These are phyloP conservation scores for Lutraria rhynchaena DNA, from an alignment of 1,140 invertebrate species.

Conservation along the genomic window DNA sequence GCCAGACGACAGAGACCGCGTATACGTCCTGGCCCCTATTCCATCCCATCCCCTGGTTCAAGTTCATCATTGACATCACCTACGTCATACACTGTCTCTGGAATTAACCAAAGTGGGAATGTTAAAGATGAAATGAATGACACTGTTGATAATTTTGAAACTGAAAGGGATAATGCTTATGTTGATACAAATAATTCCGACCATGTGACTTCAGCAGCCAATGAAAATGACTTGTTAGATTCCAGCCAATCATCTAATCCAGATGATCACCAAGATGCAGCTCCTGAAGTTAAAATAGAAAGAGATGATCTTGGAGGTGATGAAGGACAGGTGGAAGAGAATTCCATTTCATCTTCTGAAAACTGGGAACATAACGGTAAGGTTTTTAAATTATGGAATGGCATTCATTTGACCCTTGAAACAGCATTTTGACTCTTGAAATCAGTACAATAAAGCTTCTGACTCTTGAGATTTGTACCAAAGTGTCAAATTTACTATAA, in stretches of 20 bases:
- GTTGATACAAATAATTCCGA: neutral
- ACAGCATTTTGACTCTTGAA: too few species aligned
- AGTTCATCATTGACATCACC: constrained; percentile 8
- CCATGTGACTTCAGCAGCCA: neutral
- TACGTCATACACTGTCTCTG: neutral
- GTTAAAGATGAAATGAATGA: neutral
- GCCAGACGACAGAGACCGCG: constrained; percentile 20
- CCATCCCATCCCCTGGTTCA: constrained; percentile 11
- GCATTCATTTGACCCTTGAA: too few species aligned
- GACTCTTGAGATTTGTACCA: too few species aligned
- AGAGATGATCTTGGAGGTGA: neutral
- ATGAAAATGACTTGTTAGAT: constrained; percentile 23
- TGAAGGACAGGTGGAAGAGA: neutral
- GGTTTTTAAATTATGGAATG: too few species aligned
- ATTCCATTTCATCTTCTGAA: neutral
- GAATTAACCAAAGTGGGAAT: constrained; percentile 16
- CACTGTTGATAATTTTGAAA: constrained; percentile 2
- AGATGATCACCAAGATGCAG: neutral
- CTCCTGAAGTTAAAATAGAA: neutral
- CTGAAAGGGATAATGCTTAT: neutral
- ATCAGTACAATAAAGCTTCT: too few species aligned
- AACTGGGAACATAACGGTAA: neutral
- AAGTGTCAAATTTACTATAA: too few species aligned
- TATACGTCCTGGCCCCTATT: constrained; percentile 32
- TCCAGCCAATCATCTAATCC: neutral